Percentiles rank a stretch among this genome's conserved stretches.
Conservation (phyloP, 2,888 invertebrate genomes). For the Cephus rjabovi region DNA sequence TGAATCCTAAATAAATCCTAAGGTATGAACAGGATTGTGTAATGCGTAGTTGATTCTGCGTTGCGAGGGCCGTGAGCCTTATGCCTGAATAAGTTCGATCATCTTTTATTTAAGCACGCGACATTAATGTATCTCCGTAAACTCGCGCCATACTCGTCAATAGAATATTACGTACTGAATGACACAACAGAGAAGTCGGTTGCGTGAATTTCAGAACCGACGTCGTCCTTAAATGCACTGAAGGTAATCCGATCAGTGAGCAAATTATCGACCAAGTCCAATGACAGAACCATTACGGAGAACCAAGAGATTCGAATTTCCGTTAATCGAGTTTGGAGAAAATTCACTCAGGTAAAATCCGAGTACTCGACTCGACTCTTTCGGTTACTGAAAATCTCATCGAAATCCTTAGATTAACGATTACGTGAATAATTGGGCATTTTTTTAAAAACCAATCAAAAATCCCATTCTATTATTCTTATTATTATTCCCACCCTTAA, state of each 20-base stretch:
- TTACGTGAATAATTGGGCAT: neutral
- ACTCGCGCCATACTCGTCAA: neutral
- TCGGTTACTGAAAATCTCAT: neutral
- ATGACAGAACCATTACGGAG: neutral
- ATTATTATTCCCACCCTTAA: neutral
- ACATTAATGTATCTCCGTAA: neutral
- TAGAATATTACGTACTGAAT: neutral
- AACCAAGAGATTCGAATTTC: neutral
- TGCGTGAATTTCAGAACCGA: neutral
- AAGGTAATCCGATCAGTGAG: neutral
- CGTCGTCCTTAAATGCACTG: neutral
- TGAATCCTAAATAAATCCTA: neutral
- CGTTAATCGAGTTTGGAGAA: neutral
- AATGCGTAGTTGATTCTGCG: neutral
- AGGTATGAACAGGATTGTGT: neutral
- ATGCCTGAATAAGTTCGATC: neutral
- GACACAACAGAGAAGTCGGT: neutral
- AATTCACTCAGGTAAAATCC: neutral
- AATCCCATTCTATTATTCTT: neutral
- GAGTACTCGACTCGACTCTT: neutral
- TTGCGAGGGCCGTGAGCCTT: neutral
- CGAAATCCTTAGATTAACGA: neutral
- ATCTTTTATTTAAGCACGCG: neutral
- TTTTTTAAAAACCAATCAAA: too few relatives aligned
- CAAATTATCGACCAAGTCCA: neutral